A percentile compares a stretch with the other conserved stretches of the same genome.
These are phyloP conservation scores for Nanorana parkeri DNA, from an alignment of 2,113 vertebrate genomes.

Conservation along the genomic window DNA sequence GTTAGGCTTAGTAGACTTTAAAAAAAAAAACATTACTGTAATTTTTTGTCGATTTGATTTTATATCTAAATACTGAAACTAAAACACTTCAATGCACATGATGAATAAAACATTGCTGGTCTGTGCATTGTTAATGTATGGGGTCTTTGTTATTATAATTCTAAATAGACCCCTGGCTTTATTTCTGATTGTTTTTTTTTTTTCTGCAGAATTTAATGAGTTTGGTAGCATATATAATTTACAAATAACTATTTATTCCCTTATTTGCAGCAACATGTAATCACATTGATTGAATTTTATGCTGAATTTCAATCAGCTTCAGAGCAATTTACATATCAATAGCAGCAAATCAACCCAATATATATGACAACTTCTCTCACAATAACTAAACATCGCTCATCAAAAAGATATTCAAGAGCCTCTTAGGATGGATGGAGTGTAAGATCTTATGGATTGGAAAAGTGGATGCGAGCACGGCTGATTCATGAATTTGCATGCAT, in stretches of 20 bases:
- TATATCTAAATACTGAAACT: too few species aligned
- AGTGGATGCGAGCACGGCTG: not conserved
- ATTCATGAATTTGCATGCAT: constrained; percentile 25
- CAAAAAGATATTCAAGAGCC: constrained; percentile 2
- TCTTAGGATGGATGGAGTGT: not conserved
- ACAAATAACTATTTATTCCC: constrained; percentile 11
- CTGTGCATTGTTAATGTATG: too few species aligned
- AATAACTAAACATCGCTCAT: not conserved
- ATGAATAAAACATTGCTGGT: too few species aligned
- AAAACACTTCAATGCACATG: too few species aligned
- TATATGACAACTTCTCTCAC: not conserved
- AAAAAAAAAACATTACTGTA: too few species aligned
- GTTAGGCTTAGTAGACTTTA: too few species aligned
- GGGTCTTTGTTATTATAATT: not conserved
- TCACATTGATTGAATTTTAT: constrained; percentile 30
- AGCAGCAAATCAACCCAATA: constrained; percentile 3
- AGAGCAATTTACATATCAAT: constrained; percentile 30
- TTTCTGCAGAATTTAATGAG: not conserved
- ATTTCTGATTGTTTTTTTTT: constrained; percentile 2
- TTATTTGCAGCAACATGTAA: constrained; percentile 26
- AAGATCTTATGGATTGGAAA: not conserved
- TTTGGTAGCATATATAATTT: constrained; percentile 25
- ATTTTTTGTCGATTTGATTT: too few species aligned
- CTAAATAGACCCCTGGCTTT: not conserved
- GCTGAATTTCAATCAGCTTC: constrained; percentile 20